Base-by-base conservation (phyloP, 2,888 invertebrate genomes). In the Drosophila macrothrix region DNA sequence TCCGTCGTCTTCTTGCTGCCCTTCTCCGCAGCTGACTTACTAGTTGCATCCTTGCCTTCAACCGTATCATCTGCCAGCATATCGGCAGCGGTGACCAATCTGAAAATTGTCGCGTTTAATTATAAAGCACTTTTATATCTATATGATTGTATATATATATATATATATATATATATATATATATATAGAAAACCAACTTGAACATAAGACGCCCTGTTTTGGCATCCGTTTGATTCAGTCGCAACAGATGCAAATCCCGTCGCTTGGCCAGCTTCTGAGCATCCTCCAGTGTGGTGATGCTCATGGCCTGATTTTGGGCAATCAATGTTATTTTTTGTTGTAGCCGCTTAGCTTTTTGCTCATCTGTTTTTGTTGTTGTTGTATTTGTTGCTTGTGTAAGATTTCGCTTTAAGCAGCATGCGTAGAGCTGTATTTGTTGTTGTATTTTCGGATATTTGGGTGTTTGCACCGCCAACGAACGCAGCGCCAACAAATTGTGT, bases 201-300 rank as follows among this genome's bases (percentile, higher is more conserved):
- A 96, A 97, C 16, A 96, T 93, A 16, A 96, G 95, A 52, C 96
- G 94, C 39, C 95, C 94, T 0, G 95, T 95, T 93, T 96, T 96
- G 0, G 94, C 93, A 92, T 96, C 96, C 6, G 94, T 92, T 92
- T 97, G 96, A 74, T 95, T 92, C 33, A 96, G 92, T 93, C 96
- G 96, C 0, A 96, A 94, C 67, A 97, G 93, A 90, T 96, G 96
- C 73, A 97, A 93, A 60, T 96, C 95, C 78, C 96, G 94, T 49
- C 96, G 94, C 68, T 94, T 94, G 0, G 97, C 96, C 70, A 97
- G 85, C 91, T 94, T 96, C 81, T 95, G 94, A 0, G 97, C 97
- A 83, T 96, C 95, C 76, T 95, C 95, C 33, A 97, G 78, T 33
- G 96, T 95, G 1, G 95, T 94, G 4, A 96, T 94, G 73, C 93